Conservation (phyloP, 2,113 vertebrate genomes). For the Pristiophorus japonicus region DNA sequence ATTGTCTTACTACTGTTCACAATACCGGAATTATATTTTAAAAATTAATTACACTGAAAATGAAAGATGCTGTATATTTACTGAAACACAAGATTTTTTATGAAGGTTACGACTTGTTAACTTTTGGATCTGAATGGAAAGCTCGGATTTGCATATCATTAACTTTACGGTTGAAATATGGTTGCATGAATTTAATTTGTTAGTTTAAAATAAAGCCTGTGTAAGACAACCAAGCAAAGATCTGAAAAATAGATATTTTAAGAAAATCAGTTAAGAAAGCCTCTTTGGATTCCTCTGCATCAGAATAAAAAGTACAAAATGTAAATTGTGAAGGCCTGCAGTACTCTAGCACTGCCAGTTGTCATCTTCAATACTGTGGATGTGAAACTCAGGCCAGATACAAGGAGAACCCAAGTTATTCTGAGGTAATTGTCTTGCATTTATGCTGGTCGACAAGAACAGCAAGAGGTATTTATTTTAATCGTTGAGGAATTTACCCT, state of each 20-base stretch:
- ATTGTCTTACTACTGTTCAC: not conserved
- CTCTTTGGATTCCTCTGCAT: not conserved
- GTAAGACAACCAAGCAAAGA: not conserved
- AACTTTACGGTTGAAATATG: not conserved
- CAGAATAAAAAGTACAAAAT: not conserved
- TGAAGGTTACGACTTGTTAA: not conserved
- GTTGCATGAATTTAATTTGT: constrained; percentile 19
- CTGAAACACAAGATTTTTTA: not conserved
- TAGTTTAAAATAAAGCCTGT: not conserved
- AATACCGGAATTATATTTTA: not conserved
- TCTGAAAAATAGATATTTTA: not conserved
- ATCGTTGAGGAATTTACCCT: not conserved
- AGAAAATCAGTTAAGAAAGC: not conserved
- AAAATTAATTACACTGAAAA: constrained; percentile 12
- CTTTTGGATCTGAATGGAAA: not conserved
- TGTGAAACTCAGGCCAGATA: not conserved
- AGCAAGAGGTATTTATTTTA: constrained; percentile 15
- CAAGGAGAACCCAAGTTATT: constrained; percentile 8
- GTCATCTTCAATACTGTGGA: not conserved
- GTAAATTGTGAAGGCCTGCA: not conserved
- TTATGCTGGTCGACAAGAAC: not conserved
- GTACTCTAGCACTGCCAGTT: not conserved
- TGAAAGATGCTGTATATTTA: not conserved
- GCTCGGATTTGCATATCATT: not conserved
- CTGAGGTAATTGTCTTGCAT: constrained; percentile 25